Conservation (phyloP, 2,113 vertebrate species). For the Eurypyga helias region DNA sequence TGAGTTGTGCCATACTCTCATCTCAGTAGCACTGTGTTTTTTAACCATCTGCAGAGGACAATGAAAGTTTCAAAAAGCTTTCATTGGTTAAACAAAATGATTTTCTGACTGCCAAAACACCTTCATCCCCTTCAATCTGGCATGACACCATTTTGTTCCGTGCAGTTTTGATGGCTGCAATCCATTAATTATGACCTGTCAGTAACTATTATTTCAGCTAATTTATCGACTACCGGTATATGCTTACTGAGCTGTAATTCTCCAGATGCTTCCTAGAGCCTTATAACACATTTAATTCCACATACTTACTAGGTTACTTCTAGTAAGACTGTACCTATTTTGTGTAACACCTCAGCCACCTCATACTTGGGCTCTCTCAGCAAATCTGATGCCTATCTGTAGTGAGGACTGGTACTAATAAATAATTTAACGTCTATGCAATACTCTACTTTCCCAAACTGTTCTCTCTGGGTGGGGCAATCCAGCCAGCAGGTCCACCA, state of each 20-base stretch:
- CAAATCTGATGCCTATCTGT: neutral
- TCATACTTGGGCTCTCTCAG: neutral
- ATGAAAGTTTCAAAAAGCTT: neutral
- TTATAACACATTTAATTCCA: neutral
- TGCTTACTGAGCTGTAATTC: neutral
- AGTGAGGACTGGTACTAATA: neutral
- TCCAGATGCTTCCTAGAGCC: neutral
- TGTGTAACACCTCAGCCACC: neutral
- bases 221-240: neutral
- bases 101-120: neutral
- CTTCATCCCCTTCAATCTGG: neutral
- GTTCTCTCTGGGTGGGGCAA: neutral
- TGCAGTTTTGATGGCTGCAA: neutral
- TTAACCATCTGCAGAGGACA: rapidly evolving
- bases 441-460: neutral
- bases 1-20: neutral
- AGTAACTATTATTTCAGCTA: neutral
- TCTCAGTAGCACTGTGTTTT: neutral
- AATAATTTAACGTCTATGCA: neutral
- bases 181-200: neutral
- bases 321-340: neutral
- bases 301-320: neutral
- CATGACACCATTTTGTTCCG: neutral
- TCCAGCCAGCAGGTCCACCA: neutral
- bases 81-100: neutral